Percentiles rank a stretch among this genome's conserved stretches.
Evolutionary conservation across 2,113 vertebrate species (phyloP).

Genomic region (Lipotes vexillifer): DNA sequence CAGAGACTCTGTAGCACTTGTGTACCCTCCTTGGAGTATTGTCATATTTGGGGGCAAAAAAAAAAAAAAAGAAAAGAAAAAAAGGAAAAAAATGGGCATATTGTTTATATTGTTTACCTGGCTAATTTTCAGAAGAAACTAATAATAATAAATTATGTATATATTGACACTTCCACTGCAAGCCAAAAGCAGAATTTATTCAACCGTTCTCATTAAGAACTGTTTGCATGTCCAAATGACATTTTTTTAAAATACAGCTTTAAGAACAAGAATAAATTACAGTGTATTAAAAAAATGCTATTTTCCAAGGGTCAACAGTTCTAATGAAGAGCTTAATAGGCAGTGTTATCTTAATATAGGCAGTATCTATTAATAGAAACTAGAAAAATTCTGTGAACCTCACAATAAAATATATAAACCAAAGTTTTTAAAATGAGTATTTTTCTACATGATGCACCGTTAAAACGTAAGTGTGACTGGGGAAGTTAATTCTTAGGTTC

Average conservation of each 20-base stretch:
- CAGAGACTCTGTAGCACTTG: background rate
- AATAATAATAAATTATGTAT: background rate
- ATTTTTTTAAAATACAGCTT: background rate
- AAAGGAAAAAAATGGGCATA: background rate
- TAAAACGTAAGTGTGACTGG: background rate
- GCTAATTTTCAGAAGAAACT: background rate
- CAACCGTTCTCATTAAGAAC: background rate
- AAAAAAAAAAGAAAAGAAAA: background rate
- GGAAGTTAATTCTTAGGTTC: background rate
- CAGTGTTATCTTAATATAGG: background rate
- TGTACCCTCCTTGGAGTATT: background rate
- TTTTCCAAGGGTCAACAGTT: background rate
- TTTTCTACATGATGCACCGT: background rate
- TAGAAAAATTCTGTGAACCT: background rate
- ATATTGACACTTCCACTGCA: background rate
- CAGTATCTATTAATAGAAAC: background rate
- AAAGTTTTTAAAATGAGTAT: background rate
- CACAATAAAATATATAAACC: background rate
- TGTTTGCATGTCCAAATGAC: background rate
- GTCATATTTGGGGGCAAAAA: background rate
- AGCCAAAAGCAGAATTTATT: constrained; percentile 1
- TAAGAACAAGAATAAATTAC: background rate
- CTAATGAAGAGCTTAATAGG: background rate
- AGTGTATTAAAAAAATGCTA: background rate
- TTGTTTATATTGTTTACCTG: background rate